Percentiles rank a stretch among this genome's conserved stretches.
phyloP scores from a whole-genome alignment of 2,888 invertebrate genomes.

The Parnassius smintheus region DNA sequence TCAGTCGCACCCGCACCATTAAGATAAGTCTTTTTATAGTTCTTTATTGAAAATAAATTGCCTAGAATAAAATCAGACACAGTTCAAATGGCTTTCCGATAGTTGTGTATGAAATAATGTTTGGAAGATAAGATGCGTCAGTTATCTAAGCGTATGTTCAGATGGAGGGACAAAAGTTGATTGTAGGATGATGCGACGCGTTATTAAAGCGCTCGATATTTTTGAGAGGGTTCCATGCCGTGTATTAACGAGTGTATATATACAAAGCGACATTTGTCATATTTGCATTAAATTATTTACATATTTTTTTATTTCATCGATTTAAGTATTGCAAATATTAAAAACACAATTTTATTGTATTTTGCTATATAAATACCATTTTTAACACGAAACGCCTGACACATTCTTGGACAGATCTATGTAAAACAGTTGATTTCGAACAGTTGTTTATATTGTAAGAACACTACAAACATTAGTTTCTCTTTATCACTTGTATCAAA shows the following conservation, averaged over 20 bases:
- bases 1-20: conserved; percentile 68
- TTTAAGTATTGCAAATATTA: no score
- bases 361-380: no score
- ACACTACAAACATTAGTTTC: no score
- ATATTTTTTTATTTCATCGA: no score
- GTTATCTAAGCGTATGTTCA: conserved; percentile 64
- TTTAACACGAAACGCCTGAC: no score
- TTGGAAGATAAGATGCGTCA: conserved; percentile 68
- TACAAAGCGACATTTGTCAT: no score
- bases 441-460: no score
- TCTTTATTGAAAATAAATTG: conserved; percentile 82
- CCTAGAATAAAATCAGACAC: conserved; percentile 80
- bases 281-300: no score
- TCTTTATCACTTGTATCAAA: not conserved
- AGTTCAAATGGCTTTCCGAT: conserved; percentile 78
- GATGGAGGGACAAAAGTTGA: conserved; percentile 37
- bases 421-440: no score
- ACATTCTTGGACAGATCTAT: no score
- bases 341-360: no score
- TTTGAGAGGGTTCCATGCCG: not conserved
- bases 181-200: conserved; percentile 36
- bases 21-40: conserved; percentile 82
- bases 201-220: conserved; percentile 11
- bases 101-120: conserved; percentile 79
- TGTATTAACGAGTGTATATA: no score